phyloP scores from a whole-genome alignment of 1,140 invertebrate genomes.

The Penaeus japonicus region DNA sequence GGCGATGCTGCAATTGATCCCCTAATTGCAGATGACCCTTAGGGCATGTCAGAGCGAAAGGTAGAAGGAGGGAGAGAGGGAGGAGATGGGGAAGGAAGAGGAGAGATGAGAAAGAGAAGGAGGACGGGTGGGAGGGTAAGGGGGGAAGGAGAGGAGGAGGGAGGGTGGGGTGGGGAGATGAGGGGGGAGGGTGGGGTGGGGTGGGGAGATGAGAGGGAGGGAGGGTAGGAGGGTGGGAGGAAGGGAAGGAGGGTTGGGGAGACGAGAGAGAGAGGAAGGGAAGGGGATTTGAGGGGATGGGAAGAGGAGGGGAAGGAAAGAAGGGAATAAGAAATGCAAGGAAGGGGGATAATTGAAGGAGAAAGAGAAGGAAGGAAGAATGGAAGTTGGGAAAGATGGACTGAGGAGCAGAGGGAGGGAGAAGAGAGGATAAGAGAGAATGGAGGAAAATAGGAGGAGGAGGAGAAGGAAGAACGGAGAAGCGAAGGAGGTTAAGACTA shows the following conservation, averaged over 20 bases:
- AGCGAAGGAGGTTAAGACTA: neutral
- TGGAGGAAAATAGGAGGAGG: neutral
- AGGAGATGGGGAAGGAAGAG: neutral
- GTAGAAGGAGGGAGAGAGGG: neutral
- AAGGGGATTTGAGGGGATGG: neutral
- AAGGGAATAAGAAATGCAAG: neutral
- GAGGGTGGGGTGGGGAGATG: neutral
- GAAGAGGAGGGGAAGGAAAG: neutral
- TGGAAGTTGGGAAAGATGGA: neutral
- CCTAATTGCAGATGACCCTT: conserved; percentile 37
- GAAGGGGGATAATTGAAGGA: neutral
- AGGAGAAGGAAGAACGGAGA: neutral
- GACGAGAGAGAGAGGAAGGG: neutral
- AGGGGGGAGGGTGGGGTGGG: neutral
- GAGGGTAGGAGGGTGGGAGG: neutral
- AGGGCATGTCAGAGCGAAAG: conserved; percentile 27
- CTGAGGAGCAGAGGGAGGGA: neutral
- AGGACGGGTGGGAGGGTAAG: neutral
- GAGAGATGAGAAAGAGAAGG: neutral
- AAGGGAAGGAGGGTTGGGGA: neutral
- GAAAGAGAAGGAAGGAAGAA: neutral
- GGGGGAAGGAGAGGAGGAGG: neutral
- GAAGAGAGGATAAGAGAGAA: neutral
- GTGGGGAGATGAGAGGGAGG: neutral
- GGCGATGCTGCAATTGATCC: conserved; percentile 39